Base-by-base conservation (phyloP, 2,888 invertebrate species). In the Microchrysa polita region DNA sequence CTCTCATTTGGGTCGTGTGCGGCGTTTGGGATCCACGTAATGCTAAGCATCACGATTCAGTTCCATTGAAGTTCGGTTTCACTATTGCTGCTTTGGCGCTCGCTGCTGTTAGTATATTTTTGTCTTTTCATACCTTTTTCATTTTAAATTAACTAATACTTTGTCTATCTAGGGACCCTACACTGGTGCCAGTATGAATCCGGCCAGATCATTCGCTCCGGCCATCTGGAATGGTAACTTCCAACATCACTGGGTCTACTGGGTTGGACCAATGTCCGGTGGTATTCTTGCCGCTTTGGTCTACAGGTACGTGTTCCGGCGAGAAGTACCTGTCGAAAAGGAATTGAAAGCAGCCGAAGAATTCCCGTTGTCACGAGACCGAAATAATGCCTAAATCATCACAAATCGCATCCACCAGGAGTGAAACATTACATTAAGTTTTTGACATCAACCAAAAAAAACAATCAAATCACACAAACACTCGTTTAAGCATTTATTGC, bases 21-120 rank as follows among this genome's bases (percentile, higher is more conserved):
- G 89, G 89, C 0, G 86, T 91, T 14, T 92, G 92, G 91, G 93
- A 94, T 81, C 89, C 90, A 16, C 86, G 91, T 72, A 91, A 92
- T 80, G 82, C 84, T 9, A 84, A 86, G 22, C 90, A 89, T 78
- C 87, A 88, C 23, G 93, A 93, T 77, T 90, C 91, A 0, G 82
- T 86, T 1, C 83, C 92, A 1, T 81, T 93, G 16, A 89, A 90
- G 79, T 92, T 92, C 78, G 93, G 91, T 67, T 85, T 93, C 67
- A 86, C 90, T 1, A 86, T 93, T 76, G 84, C 88, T 18, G 89
- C 88, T 0, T 83, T 93, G 74, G 91, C 91, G 1, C 84, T 91
- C 73, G 88, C 89, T 1, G 90, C 90, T 27, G 91, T 92, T 83
- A 87, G 87, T 84, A 72, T 75, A 27, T 61, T 55, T 34, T 59